A percentile compares a stretch with the other conserved stretches of the same genome.
These are phyloP conservation scores for Orientallactaga bullata DNA, from an alignment of 2,113 vertebrate genomes.

Conservation along the genomic window DNA sequence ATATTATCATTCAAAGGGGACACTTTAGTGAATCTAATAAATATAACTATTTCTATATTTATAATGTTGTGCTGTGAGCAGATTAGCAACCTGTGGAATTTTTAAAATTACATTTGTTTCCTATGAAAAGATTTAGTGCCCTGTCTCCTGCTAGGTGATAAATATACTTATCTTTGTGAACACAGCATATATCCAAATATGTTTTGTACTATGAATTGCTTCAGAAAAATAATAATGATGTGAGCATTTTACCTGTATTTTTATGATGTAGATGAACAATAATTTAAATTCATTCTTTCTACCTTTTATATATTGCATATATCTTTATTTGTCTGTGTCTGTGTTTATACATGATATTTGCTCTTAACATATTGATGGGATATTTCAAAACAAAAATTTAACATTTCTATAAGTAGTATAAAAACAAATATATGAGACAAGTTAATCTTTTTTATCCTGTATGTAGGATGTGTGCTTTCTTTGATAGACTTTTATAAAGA, in stretches of 20 bases:
- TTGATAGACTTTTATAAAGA: too few relatives aligned
- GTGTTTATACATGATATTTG: background rate
- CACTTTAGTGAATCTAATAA: background rate
- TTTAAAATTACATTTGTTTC: background rate
- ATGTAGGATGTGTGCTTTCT: background rate
- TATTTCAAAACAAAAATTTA: background rate
- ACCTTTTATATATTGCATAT: background rate
- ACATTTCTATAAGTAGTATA: background rate
- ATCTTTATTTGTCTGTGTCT: background rate
- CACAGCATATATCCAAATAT: background rate
- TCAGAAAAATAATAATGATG: constrained; percentile 17
- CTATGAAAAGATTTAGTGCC: background rate
- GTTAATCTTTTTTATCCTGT: background rate
- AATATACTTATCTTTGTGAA: background rate
- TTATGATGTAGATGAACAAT: background rate
- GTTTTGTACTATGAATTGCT: background rate
- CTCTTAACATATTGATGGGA: background rate
- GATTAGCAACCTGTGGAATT: background rate
- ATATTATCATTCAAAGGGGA: background rate
- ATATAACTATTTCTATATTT: background rate
- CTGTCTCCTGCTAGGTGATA: background rate
- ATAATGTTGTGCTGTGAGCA: background rate
- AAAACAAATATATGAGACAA: too few relatives aligned
- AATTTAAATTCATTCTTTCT: background rate
- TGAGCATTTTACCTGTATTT: background rate